phyloP scores from a whole-genome alignment of 2,113 vertebrate genomes.

The Pionites leucogaster region DNA sequence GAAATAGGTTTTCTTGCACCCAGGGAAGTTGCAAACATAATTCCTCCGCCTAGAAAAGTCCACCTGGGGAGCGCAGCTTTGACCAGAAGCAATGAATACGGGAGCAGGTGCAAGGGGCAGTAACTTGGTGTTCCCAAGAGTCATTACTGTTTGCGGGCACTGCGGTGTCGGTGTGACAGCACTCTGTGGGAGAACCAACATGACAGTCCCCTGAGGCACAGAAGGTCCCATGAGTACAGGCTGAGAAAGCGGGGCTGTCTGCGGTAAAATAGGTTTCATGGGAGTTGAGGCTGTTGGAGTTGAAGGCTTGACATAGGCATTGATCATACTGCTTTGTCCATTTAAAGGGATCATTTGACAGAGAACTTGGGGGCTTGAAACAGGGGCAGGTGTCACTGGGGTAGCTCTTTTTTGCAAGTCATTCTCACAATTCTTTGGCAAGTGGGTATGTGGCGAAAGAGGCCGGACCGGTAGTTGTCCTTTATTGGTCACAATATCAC shows the following conservation, averaged over 20 bases:
- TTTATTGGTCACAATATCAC: conserved; percentile 1
- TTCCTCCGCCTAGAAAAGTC: conserved; percentile 94
- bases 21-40: conserved; percentile 90
- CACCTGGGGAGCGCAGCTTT: conserved; percentile 74
- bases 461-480: conserved; percentile 21
- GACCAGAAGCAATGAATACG: conserved; percentile 83
- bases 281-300: conserved; percentile 65
- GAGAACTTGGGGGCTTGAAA: conserved; percentile 79
- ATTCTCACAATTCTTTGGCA: conserved; percentile 67
- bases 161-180: conserved; percentile 70
- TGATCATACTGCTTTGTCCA: conserved; percentile 80
- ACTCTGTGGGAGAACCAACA: conserved; percentile 92
- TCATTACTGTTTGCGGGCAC: conserved; percentile 75
- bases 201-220: conserved; percentile 87
- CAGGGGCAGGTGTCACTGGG: conserved; percentile 70
- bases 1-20: conserved; percentile 98
- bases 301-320: conserved; percentile 84
- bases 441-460: background rate
- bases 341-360: conserved; percentile 91
- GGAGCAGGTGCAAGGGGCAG: conserved; percentile 94
- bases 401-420: conserved; percentile 66
- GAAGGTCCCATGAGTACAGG: conserved; percentile 85
- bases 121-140: conserved; percentile 88
- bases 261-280: conserved; percentile 81
- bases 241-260: conserved; percentile 69